These are phyloP conservation scores for Ornithoptera alexandrae DNA, from an alignment of 2,888 invertebrate genomes.

Conservation along the genomic window DNA sequence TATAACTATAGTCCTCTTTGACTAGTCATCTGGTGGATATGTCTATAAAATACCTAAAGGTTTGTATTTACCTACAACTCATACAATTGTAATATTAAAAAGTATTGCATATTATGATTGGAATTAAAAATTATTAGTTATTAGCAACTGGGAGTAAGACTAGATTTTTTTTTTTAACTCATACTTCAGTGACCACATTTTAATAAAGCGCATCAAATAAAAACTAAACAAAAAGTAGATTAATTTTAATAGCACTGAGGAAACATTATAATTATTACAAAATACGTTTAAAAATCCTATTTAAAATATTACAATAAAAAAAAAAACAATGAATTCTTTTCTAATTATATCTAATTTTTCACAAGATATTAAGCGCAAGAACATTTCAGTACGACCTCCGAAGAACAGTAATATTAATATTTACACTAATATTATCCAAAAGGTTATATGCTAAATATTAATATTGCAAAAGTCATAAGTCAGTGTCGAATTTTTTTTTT, in stretches of 20 bases:
- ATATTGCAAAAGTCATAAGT: slow-evolving; percentile 73
- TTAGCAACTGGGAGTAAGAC: slow-evolving; percentile 51
- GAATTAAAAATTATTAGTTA: slow-evolving; percentile 37
- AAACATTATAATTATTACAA: slow-evolving; percentile 30
- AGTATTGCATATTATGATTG: not conserved
- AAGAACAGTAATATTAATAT: slow-evolving; percentile 49
- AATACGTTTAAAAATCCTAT: slow-evolving; percentile 34
- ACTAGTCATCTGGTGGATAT: slow-evolving; percentile 66
- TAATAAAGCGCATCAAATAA: slow-evolving; percentile 48
- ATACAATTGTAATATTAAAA: slow-evolving; percentile 42
- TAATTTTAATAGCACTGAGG: slow-evolving; percentile 28
- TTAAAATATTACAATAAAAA: slow-evolving; percentile 35
- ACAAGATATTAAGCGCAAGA: slow-evolving; percentile 33
- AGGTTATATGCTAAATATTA: slow-evolving; percentile 41
- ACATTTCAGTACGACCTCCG: slow-evolving; percentile 38
- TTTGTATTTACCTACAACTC: slow-evolving; percentile 33
- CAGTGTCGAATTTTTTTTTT: slow-evolving; percentile 46
- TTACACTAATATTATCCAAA: slow-evolving; percentile 58
- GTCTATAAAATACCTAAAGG: slow-evolving; percentile 52
- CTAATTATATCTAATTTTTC: slow-evolving; percentile 28
- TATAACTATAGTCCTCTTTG: slow-evolving; percentile 37
- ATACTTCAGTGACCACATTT: slow-evolving; percentile 65
- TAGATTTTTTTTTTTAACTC: slow-evolving; percentile 59
- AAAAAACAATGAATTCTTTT: slow-evolving; percentile 37
- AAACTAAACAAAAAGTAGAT: slow-evolving; percentile 30